These are phyloP conservation scores for Phoeniculus purpureus DNA, from an alignment of 2,797 vertebrate species.

Conservation along the genomic window DNA sequence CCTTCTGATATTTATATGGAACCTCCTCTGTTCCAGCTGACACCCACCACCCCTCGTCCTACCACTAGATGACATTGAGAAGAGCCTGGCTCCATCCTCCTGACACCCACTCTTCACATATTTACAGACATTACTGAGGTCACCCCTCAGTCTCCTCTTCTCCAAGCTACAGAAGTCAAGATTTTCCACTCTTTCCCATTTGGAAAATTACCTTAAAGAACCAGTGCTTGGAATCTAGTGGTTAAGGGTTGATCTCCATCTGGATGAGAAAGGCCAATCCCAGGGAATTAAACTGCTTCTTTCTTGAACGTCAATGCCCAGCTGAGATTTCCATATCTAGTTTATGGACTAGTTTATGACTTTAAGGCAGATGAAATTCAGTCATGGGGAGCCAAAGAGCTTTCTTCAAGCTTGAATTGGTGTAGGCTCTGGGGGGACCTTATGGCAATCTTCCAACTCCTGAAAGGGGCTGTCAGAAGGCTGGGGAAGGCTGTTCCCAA, in stretches of 20 bases:
- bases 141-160: too few relatives aligned
- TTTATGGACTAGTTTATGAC: not conserved
- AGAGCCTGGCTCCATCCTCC: too few relatives aligned
- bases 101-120: too few relatives aligned
- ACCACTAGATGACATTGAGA: too few relatives aligned
- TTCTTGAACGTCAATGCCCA: not conserved
- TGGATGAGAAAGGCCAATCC: not conserved
- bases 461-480: too few relatives aligned
- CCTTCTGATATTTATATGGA: too few relatives aligned
- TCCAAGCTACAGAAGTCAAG: not conserved
- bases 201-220: not conserved
- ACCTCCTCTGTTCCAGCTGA: too few relatives aligned
- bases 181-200: not conserved
- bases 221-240: not conserved
- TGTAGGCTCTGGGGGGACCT: too few relatives aligned
- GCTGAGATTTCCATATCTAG: not conserved
- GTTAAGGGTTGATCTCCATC: not conserved
- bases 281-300: not conserved
- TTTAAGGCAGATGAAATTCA: not conserved
- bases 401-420: not conserved
- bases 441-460: too few relatives aligned
- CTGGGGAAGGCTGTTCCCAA: too few relatives aligned
- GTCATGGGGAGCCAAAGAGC: not conserved
- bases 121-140: too few relatives aligned
- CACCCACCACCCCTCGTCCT: too few relatives aligned